Percentiles rank a stretch among this genome's conserved stretches.
phyloP scores from a whole-genome alignment of 2,113 vertebrate species.

The Megaceryle torquata region DNA sequence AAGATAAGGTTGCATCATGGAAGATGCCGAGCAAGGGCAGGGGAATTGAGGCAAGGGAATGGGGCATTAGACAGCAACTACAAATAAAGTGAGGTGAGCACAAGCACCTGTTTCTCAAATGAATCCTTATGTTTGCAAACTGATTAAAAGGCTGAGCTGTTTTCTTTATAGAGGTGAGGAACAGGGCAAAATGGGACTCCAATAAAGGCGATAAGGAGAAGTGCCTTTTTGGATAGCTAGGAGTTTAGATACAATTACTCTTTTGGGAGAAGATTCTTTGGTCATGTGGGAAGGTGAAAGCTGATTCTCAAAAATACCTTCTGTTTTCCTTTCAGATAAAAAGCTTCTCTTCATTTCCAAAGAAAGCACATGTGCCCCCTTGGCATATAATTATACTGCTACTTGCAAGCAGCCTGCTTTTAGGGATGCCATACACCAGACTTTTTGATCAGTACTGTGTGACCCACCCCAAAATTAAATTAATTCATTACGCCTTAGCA shows the following conservation, averaged over 20 bases:
- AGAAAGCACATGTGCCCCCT: neutral
- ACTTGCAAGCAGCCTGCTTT: neutral
- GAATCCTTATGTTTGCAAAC: neutral
- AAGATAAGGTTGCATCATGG: neutral
- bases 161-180: neutral
- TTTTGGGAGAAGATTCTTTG: neutral
- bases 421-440: neutral
- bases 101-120: neutral
- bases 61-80: neutral
- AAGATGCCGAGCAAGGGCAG: neutral
- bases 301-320: neutral
- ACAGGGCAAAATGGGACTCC: neutral
- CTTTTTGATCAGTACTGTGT: neutral
- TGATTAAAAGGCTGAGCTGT: neutral
- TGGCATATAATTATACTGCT: neutral
- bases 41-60: neutral
- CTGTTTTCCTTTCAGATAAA: neutral
- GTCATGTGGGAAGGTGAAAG: neutral
- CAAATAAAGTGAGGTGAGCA: neutral
- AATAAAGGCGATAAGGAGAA: neutral
- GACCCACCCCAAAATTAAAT: neutral
- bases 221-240: neutral
- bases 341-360: neutral
- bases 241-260: neutral
- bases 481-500: neutral